Evolutionary conservation across 2,113 vertebrate genomes (phyloP), one percentile per base, ranked within the genome.

Genomic region (Pachyramphus minor): DNA sequence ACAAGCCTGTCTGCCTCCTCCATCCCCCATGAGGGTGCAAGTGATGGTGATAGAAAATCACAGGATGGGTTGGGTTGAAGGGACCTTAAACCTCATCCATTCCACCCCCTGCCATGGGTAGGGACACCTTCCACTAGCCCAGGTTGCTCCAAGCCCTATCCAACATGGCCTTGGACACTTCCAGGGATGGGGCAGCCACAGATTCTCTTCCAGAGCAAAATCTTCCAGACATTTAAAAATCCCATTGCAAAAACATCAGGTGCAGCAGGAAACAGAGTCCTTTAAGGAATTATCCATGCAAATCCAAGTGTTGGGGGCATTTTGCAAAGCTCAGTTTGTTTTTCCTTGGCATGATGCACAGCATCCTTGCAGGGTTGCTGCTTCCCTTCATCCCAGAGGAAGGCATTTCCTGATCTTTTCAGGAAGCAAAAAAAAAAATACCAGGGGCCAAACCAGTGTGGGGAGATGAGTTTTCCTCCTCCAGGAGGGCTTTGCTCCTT

Each of bases 361-460:
- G 69, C n/a, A 21, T 35, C 56, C 7, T 4, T 3, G 30, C 37
- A 42, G 37, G 23, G 41, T 69, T 52, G 1, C 20, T 50, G 41
- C 58, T 76, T 50, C 8, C 76, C 41, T 73, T 33, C 53, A 41
- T 23, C 60, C 86, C 28, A 11, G 3, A 44, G 50, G 15, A 89
- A 82, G 7, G 15, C 5, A 2, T 79, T 55, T 68, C 71, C 35
- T 20, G 22, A 53, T 49, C 37, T 17, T 72, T 50, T 53, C 47
- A 79, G 60, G 19, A 42, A 79, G 52, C 7, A 58, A 28, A 66
- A 35, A 35, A 35, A 27, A 3, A 20, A 3, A 4, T 1, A 24
- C 3, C 8, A 1, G 6, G 20, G 44, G 23, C 49, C 39, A 47
- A 47, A 15, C 11, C 67, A 69, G 14, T 2, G 0, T 0, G 4